Base-by-base conservation (phyloP, 2,888 invertebrate genomes). In the Sesia bembeciformis region DNA sequence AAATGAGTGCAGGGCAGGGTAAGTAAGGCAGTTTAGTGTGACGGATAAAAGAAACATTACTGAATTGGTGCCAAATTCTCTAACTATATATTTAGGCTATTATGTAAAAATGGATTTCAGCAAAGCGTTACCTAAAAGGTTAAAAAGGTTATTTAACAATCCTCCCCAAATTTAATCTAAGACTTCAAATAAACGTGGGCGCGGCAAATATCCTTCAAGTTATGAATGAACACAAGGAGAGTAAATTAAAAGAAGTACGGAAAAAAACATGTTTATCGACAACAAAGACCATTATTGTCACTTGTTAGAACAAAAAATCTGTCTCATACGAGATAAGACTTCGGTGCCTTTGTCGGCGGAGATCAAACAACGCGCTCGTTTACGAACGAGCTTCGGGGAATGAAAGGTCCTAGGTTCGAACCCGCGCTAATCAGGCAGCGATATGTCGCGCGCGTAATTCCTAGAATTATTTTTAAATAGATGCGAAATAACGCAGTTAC, bases 221-320 rank as follows among this genome's bases (percentile, higher is more conserved):
- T 23, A 23, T 23, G 8, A 46, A 43, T 43, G 8, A n/a, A 46
- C 8, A 46, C 60, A 54, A 59, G 56, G n/a, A 8, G 8, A 8
- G 46, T 46, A 46, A 46, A 46, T 55, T 51, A 55, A 57, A 57
- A 61, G 65, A 64, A 62, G 59, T 63, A 59, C 56, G 57, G 58
- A 63, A 66, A 77, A 77, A 72, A 65, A 70, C 67, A 76, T 84
- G 78, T 82, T 81, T 84, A 80, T 81, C 76, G 71, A 77, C 78
- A 68, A 80, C 81, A 84, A 81, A 84, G 81, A 76, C 77, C 78
- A 80, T 83, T 84, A 83, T 83, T 84, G 84, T 84, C 84, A 82
- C 78, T 80, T 74, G 81, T 77, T 77, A 72, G 75, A 74, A 81
- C 81, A 81, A 84, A 81, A 50, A 87, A 84, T 80, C 78, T 77